Evolutionary conservation across 2,113 vertebrate genomes (phyloP).

Genomic region (Cynoglossus semilaevis): DNA sequence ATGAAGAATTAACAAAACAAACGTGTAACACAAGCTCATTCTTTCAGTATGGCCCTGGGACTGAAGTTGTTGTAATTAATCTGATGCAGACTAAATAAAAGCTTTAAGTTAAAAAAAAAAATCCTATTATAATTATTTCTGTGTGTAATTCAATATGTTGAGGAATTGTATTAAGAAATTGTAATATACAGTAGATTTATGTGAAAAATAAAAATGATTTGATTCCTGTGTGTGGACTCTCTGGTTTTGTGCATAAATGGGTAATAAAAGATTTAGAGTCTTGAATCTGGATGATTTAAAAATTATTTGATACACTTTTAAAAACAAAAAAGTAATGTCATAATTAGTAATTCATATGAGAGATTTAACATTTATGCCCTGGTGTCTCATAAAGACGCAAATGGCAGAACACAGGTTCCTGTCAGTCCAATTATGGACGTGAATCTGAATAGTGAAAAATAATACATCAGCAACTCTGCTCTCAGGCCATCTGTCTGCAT

Average conservation of each 20-base stretch:
- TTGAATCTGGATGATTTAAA: too few relatives aligned
- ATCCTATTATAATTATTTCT: too few relatives aligned
- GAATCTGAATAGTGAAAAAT: conserved; percentile 24
- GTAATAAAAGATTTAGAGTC: too few relatives aligned
- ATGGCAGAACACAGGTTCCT: conserved; percentile 60
- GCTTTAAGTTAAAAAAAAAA: not conserved
- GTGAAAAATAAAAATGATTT: conserved; percentile 11
- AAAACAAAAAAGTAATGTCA: too few relatives aligned
- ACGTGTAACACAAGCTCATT: conserved; percentile 29
- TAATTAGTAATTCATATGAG: too few relatives aligned
- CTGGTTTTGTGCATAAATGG: too few relatives aligned
- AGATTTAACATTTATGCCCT: conserved; percentile 6
- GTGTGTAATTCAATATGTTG: too few relatives aligned
- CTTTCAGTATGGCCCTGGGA: conserved; percentile 17
- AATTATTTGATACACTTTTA: too few relatives aligned
- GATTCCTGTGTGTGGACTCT: too few relatives aligned
- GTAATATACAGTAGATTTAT: not conserved
- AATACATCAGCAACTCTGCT: conserved; percentile 43
- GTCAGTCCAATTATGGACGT: conserved; percentile 55
- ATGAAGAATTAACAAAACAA: conserved; percentile 42
- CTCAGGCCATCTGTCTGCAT: conserved; percentile 67
- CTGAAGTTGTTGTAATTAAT: conserved; percentile 4
- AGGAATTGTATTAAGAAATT: too few relatives aligned
- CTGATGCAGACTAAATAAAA: conserved; percentile 7
- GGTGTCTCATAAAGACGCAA: too few relatives aligned